A percentile compares a stretch with the other conserved stretches of the same genome.
phyloP scores from a whole-genome alignment of 2,797 vertebrate genomes.

The Sebastes itinus region DNA sequence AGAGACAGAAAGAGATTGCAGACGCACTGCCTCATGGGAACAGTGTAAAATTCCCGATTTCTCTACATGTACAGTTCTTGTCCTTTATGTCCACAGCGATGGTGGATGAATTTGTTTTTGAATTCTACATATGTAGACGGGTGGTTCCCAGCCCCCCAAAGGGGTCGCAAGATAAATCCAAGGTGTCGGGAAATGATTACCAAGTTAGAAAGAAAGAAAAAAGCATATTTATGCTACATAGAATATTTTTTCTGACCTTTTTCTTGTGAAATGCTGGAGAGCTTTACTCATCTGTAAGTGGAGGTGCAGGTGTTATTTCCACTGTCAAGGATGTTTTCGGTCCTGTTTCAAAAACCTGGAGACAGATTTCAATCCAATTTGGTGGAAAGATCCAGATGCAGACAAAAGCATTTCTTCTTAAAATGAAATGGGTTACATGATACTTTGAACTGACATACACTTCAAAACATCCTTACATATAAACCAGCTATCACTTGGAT shows the following conservation, averaged over 20 bases:
- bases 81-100: not conserved
- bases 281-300: not conserved
- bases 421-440: fast-evolving
- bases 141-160: not conserved
- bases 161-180: not conserved
- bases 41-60: not conserved
- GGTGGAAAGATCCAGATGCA: too few species aligned
- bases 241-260: not conserved
- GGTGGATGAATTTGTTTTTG: not conserved
- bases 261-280: not conserved
- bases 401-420: too few species aligned
- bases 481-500: too few species aligned
- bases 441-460: too few species aligned
- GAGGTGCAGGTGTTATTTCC: not conserved
- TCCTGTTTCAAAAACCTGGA: not conserved
- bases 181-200: not conserved
- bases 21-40: not conserved
- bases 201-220: not conserved
- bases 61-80: not conserved
- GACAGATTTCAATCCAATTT: not conserved
- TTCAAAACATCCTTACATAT: too few species aligned
- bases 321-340: not conserved
- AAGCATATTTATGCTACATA: not conserved
- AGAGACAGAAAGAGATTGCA: not conserved
- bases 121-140: not conserved